phyloP scores from a whole-genome alignment of 2,888 invertebrate species.

The Magallana nippona region DNA sequence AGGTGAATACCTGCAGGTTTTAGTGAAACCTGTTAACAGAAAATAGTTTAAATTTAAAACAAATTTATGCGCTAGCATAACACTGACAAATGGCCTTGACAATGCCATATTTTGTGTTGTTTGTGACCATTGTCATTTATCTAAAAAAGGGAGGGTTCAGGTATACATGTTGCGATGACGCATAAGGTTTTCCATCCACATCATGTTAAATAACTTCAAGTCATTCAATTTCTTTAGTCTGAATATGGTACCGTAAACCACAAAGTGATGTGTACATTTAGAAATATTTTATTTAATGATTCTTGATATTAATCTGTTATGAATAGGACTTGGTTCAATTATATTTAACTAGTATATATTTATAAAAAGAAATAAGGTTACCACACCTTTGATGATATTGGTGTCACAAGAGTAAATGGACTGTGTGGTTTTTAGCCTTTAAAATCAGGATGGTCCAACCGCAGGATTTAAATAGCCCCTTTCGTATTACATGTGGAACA shows the following conservation, averaged over 20 bases:
- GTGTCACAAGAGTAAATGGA: background rate
- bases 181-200: slow-evolving; percentile 3
- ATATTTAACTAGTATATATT: no score
- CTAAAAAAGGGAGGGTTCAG: slow-evolving; percentile 1
- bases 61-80: no score
- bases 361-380: background rate
- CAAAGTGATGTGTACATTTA: background rate
- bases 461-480: background rate
- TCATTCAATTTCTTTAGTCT: background rate
- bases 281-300: no score
- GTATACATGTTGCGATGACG: background rate
- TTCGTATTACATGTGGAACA: background rate
- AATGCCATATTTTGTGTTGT: no score
- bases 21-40: no score
- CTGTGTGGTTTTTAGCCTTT: background rate
- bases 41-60: no score
- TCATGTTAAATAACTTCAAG: background rate
- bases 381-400: background rate
- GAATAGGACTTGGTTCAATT: no score
- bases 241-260: background rate
- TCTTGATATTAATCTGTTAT: no score
- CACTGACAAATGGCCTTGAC: no score
- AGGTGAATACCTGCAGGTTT: no score
- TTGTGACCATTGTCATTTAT: background rate
- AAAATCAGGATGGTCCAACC: background rate